Evolutionary conservation across 1,140 invertebrate genomes (phyloP).

Genomic region (Drosophila pandora): DNA sequence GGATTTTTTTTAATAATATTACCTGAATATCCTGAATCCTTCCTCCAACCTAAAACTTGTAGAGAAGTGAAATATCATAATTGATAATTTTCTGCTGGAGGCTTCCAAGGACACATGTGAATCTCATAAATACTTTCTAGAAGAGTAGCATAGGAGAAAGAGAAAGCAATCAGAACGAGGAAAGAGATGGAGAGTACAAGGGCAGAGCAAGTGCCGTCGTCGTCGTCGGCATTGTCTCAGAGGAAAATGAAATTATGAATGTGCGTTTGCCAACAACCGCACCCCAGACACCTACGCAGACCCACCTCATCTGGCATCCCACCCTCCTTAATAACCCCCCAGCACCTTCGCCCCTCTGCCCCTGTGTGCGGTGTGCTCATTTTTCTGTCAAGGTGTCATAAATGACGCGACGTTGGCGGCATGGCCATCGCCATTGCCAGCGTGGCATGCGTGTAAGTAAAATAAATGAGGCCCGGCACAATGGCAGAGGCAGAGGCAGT

Average conservation of each 20-base stretch:
- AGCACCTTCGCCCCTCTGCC: neutral
- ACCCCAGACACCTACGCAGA: constrained; percentile 63
- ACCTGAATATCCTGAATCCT: neutral
- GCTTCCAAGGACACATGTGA: neutral
- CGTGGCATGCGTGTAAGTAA: constrained; percentile 75
- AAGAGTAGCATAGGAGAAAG: neutral
- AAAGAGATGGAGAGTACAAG: neutral
- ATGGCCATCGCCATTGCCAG: constrained; percentile 36
- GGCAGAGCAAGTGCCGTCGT: constrained; percentile 26
- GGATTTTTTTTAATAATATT: neutral
- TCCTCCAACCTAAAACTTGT: too few relatives aligned
- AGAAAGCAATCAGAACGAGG: neutral
- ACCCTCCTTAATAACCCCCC: neutral
- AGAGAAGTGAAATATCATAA: too few relatives aligned
- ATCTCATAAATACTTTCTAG: neutral
- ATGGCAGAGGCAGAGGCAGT: constrained; percentile 45
- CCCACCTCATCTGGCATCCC: constrained; percentile 31
- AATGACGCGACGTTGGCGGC: constrained; percentile 69
- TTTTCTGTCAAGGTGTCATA: constrained; percentile 81
- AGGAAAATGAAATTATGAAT: constrained; percentile 81
- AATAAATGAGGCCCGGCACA: constrained; percentile 79
- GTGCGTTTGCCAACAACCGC: constrained; percentile 72
- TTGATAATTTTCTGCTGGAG: neutral
- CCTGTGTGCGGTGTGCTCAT: constrained; percentile 57
- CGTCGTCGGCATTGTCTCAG: constrained; percentile 44